Percentiles rank a stretch among this genome's conserved stretches.
Conservation (phyloP, 2,113 vertebrate genomes). For the Upupa epops region DNA sequence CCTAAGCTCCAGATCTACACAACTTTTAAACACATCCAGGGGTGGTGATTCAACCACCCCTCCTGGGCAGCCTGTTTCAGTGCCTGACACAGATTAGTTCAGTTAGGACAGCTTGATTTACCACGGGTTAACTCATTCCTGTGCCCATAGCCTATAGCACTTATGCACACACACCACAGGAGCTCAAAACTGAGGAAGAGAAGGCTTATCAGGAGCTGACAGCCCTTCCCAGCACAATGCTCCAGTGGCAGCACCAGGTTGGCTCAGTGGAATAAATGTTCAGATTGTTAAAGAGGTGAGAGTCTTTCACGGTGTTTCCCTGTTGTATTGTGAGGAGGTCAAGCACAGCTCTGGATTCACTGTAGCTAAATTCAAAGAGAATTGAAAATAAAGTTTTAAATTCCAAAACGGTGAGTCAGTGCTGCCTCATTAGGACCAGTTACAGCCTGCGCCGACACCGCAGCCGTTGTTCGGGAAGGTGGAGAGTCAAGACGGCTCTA, state of each 20-base stretch:
- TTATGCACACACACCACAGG: neutral
- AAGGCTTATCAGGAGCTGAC: slow-evolving; percentile 28
- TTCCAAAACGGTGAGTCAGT: neutral
- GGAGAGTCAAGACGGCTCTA: neutral
- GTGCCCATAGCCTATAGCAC: neutral
- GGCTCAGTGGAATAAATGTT: slow-evolving; percentile 25
- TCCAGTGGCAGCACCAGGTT: neutral
- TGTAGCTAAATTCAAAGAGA: neutral
- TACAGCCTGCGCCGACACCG: neutral
- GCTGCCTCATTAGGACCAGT: neutral
- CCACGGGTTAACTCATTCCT: neutral
- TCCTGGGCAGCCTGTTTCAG: neutral
- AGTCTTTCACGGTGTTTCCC: neutral
- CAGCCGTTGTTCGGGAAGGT: neutral
- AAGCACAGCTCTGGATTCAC: neutral
- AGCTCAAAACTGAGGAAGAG: neutral
- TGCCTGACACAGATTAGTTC: neutral
- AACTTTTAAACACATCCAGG: no score
- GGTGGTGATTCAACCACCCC: no score
- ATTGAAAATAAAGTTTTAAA: neutral
- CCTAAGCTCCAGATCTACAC: no score
- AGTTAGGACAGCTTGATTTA: neutral
- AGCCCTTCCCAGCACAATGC: neutral
- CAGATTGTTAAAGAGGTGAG: neutral
- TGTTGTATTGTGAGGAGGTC: neutral